phyloP scores from a whole-genome alignment of 1,140 invertebrate genomes.

The Ooceraea biroi region DNA sequence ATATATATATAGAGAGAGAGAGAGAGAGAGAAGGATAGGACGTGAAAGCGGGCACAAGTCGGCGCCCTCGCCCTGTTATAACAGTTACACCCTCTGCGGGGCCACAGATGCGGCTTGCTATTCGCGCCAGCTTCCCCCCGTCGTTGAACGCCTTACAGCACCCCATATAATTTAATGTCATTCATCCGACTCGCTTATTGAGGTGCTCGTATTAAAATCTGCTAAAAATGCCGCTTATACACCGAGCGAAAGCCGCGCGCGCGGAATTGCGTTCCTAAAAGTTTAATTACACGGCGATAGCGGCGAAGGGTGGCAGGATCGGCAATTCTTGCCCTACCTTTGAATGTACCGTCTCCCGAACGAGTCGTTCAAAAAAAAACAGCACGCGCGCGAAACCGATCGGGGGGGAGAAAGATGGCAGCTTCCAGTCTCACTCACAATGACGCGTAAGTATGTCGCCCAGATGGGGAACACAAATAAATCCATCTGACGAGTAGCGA shows the following conservation, averaged over 20 bases:
- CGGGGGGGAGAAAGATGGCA: not conserved
- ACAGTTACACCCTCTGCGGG: slow-evolving; percentile 80
- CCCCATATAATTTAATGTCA: slow-evolving; percentile 84
- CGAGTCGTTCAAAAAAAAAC: not conserved
- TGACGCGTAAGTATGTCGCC: slow-evolving; percentile 12
- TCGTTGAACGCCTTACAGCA: slow-evolving; percentile 50
- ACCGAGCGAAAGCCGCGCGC: slow-evolving; percentile 64
- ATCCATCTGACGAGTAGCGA: slow-evolving; percentile 55
- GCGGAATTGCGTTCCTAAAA: slow-evolving; percentile 46
- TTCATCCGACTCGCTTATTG: slow-evolving; percentile 82
- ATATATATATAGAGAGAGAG: too few relatives aligned
- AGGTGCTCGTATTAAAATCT: slow-evolving; percentile 83
- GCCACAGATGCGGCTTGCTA: slow-evolving; percentile 84
- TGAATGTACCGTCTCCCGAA: not conserved
- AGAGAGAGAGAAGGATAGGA: too few relatives aligned
- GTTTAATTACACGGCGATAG: slow-evolving; percentile 60
- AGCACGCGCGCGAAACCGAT: not conserved
- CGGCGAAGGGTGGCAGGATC: not conserved
- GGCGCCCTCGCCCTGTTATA: slow-evolving; percentile 73
- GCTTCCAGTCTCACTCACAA: not conserved
- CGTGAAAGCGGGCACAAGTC: slow-evolving; percentile 44
- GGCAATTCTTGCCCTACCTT: slow-evolving; percentile 17
- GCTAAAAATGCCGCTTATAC: slow-evolving; percentile 78
- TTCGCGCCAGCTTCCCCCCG: slow-evolving; percentile 68
- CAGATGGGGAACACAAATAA: slow-evolving; percentile 48